phyloP scores from a whole-genome alignment of 2,888 invertebrate genomes.

The Mayetiola destructor region DNA sequence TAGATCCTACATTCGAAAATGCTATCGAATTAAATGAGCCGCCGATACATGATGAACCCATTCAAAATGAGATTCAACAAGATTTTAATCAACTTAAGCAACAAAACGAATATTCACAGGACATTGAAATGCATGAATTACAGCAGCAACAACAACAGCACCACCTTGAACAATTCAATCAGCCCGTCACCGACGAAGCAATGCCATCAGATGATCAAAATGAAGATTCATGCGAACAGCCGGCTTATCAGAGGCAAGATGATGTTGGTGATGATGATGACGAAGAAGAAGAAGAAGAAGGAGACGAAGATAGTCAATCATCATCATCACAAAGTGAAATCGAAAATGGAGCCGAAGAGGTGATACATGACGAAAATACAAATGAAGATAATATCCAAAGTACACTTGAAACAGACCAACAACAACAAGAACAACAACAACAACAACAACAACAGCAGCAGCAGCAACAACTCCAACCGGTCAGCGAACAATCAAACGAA shows the following conservation, averaged over 20 bases:
- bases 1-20: no score
- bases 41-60: background rate
- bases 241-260: background rate
- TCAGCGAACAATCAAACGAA: conserved; percentile 7
- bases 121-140: conserved; percentile 24
- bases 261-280: conserved; percentile 23
- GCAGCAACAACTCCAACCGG: background rate
- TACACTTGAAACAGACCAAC: conserved; percentile 14
- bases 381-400: conserved; percentile 14
- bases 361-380: conserved; percentile 20
- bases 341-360: conserved; percentile 18
- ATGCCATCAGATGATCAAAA: background rate
- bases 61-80: background rate
- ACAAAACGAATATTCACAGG: background rate
- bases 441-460: background rate
- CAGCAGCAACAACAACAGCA: conserved; percentile 31
- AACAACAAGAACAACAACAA: background rate
- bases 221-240: background rate
- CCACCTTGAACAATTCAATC: conserved; percentile 30
- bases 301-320: background rate
- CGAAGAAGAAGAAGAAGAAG: conserved; percentile 15
- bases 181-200: conserved; percentile 16
- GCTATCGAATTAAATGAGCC: no score
- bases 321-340: conserved; percentile 10
- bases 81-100: no score